phyloP scores from a whole-genome alignment of 2,113 vertebrate genomes.

The Girardinichthys multiradiatus region DNA sequence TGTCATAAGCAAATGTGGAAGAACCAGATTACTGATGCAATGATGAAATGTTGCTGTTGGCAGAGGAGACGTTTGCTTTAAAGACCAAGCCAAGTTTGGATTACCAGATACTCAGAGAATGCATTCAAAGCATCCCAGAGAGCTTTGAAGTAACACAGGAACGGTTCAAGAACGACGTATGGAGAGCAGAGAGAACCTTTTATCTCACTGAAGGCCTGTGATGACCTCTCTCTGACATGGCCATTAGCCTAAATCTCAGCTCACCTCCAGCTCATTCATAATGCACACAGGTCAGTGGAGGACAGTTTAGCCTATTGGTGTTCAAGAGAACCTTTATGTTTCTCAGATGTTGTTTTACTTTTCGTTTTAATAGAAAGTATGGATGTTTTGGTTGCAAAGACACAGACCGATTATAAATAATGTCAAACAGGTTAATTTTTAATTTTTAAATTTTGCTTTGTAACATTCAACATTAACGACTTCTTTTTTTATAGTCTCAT shows the following conservation, averaged over 20 bases:
- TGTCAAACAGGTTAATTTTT: no score
- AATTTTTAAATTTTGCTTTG: background rate
- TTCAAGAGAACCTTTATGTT: background rate
- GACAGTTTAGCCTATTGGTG: background rate
- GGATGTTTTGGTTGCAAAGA: background rate
- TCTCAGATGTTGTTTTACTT: background rate
- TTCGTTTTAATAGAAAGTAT: background rate
- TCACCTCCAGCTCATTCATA: constrained; percentile 19
- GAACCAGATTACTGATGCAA: background rate
- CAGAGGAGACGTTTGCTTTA: constrained; percentile 11
- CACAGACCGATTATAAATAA: background rate
- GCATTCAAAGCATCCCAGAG: background rate
- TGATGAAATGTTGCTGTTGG: constrained; percentile 29
- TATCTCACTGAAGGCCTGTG: constrained; percentile 31
- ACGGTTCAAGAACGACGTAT: constrained; percentile 1
- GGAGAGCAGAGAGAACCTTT: constrained; percentile 30
- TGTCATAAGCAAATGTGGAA: background rate
- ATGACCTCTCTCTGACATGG: constrained; percentile 1
- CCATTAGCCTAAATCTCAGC: constrained; percentile 21
- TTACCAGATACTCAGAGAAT: constrained; percentile 46
- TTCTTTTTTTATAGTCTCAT: background rate
- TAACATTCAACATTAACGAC: background rate
- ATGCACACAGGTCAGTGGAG: background rate
- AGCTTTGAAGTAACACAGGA: constrained; percentile 48
- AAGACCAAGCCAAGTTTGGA: constrained; percentile 17